Evolutionary conservation across 2,888 invertebrate species (phyloP), one percentile per base, ranked within the genome.

Genomic region (Tridacna gigas): DNA sequence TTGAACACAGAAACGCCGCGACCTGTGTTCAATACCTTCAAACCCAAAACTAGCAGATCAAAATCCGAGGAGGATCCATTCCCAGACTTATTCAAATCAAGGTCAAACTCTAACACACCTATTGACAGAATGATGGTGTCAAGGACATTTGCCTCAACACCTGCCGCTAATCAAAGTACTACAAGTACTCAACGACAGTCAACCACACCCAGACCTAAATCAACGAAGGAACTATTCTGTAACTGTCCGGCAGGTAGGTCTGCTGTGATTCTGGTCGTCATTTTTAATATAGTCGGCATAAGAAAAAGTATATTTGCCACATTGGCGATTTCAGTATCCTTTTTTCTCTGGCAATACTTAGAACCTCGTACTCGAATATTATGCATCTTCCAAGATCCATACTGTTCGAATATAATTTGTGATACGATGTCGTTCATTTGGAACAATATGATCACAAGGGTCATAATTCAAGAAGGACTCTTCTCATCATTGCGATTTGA

Each of bases 211-310:
- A 67, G 67, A 67, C 25, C 22, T 13, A 25, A n/a, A 22, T 71
- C 71, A 25, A 7, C 71, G 12, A 71, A 51, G 51, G 51, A 71
- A 13, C 51, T 71, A 7, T 71, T 71, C 71, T 71, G 71, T 25
- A 71, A 48, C 5, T 71, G 71, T 25, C 51, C 71, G 12, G 48
- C 71, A n/a, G 71, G 71, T 71, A 26, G 22, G 69, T 63, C 37
- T 37, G 7, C 37, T 37, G 37, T 37, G 37, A 37, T 37, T 37
- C 7, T 37, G 37, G 3, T 7, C 7, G 7, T 37, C 37, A 37
- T 37, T 37, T 37, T 37, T 37, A 37, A 37, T 4, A 4, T 37
- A 37, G 3, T 37, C 3, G 37, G 37, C 37, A 37, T 37, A 7
- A 37, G 7, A 37, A 7, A n/a, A n/a, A n/a, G n/a, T n/a, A n/a